Percentiles rank a stretch among this genome's conserved stretches.
Evolutionary conservation across 2,113 vertebrate genomes (phyloP).

Genomic region (Heterotis niloticus): DNA sequence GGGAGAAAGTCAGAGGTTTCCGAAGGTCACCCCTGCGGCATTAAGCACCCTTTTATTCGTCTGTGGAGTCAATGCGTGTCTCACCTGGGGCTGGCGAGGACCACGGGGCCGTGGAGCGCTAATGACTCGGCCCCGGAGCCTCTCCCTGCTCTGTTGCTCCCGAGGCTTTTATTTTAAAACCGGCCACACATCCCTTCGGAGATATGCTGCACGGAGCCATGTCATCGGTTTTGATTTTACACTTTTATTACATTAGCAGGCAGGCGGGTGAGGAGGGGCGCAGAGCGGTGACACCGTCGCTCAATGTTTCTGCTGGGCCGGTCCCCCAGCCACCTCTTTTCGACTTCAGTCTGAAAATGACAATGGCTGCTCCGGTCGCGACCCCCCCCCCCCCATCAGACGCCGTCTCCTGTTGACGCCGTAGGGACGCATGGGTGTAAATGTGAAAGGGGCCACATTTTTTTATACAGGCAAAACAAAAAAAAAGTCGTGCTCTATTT

Average conservation of each 20-base stretch:
- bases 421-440: background rate
- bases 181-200: background rate
- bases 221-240: background rate
- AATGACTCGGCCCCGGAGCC: background rate
- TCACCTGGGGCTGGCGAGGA: background rate
- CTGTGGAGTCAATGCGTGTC: slow-evolving; percentile 3
- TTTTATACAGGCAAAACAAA: background rate
- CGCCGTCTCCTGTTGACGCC: background rate
- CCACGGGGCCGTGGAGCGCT: background rate
- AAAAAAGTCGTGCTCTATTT: no score
- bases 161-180: slow-evolving; percentile 2
- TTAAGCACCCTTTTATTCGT: slow-evolving; percentile 2
- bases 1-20: background rate
- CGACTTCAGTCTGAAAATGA: background rate
- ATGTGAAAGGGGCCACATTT: background rate
- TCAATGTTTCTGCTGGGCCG: background rate
- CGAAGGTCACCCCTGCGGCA: background rate
- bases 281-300: background rate
- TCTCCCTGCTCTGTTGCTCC: background rate
- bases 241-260: background rate
- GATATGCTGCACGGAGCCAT: background rate
- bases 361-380: background rate
- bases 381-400: background rate
- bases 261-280: background rate
- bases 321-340: background rate